Evolutionary conservation across 2,888 invertebrate genomes (phyloP), one percentile per base, ranked within the genome.

Genomic region (Alviniconcha strummeri): DNA sequence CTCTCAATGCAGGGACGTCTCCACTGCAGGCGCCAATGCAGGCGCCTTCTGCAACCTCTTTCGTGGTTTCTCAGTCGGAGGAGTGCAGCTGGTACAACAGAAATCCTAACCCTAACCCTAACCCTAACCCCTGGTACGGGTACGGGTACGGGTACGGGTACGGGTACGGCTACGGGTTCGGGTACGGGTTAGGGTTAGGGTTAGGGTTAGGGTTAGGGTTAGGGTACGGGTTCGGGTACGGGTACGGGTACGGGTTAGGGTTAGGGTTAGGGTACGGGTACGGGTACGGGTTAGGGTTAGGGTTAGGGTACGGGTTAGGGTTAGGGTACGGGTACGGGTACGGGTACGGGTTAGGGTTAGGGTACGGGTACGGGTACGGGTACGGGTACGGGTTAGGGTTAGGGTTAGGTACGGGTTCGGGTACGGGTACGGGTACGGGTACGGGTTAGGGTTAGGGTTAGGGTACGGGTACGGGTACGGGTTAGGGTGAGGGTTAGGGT

Each of bases 241-340:
- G 74, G 74, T 36, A 36, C 13, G 54, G 74, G 84, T 86, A 87
- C 85, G 88, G 88, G 87, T 88, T 88, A 86, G 87, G 88, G 87
- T 87, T 89, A 88, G 88, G 87, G 87, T 89, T 88, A 88, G 87
- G 88, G 87, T 88, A 88, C 84, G 88, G 88, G 88, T 87, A 87
- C 85, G 87, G 86, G 86, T 82, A 83, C 80, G 85, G 88, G 87
- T 85, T 88, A 84, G 85, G 87, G 87, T 86, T 88, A 85, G 87
- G 88, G 87, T 85, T 87, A 87, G 86, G 87, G 84, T 87, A 79
- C 71, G 83, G 83, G 72, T 79, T 86, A 86, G 88, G 88, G 64
- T 80, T 7, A 84, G 86, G 89, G 85, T 87, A n/a, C n/a, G n/a
- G n/a, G n/a, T n/a, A n/a, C n/a, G n/a, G n/a, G n/a, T n/a, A n/a